Evolutionary conservation across 2,888 invertebrate species (phyloP), one percentile per base, ranked within the genome.

Genomic region (Acanthopleura granulata): DNA sequence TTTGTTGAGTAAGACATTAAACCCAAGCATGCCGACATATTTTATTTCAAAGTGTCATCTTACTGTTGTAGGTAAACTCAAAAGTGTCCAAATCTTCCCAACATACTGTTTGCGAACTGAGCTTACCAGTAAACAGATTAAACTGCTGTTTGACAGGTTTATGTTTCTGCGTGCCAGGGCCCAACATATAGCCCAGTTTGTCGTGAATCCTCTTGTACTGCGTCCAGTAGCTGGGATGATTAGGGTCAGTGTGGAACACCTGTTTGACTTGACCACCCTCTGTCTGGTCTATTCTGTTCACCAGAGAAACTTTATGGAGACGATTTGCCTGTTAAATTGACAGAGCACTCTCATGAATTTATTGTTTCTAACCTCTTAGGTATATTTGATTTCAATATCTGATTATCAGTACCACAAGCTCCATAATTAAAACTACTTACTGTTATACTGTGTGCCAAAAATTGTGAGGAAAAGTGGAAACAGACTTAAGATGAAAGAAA

Each of bases 121-220:
- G 74, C 76, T 74, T 80, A 89, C 89, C 89, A 83, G 89, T 89
- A 40, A 89, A 79, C 51, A 88, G 79, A 81, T 89, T 87, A 80
- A 86, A 89, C 69, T 84, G 81, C 73, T 83, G 78, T 74, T 87
- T 79, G 22, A 85, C 81, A 22, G 87, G 84, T 73, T 81, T 82
- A 25, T 84, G 83, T 66, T 84, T 78, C 0, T 81, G 78, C 6
- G 84, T 84, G 0, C 89, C 89, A n/a, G 87, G 83, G 15, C 88
- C 89, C 61, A 85, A 79, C 73, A 88, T 75, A 27, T 77, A 77
- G 6, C 89, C 89, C 57, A 89, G 84, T 78, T 87, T 87, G 75
- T 83, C 84, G 77, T 89, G 89, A 49, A 85, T 82, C 50, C 88
- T 78, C 40, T 82, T 84, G 79, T 89, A 89, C 78, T 89, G 89